Percentiles rank a stretch among this genome's conserved stretches.
Evolutionary conservation across 2,113 vertebrate genomes (phyloP).

Genomic region (Leptobrachium ailaonicum): DNA sequence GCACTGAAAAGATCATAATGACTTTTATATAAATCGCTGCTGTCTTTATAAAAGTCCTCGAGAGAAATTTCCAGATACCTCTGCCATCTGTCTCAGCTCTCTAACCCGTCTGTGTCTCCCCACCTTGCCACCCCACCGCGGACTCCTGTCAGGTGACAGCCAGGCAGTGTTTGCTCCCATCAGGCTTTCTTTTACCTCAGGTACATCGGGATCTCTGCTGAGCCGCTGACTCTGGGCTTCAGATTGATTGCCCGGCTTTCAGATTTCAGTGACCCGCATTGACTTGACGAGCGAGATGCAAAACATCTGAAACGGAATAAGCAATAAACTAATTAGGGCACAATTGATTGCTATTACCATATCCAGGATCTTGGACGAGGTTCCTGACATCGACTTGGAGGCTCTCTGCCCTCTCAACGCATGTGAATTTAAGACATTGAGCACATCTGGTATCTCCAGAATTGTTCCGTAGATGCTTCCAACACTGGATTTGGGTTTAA

Average conservation of each 20-base stretch:
- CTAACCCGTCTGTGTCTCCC: neutral
- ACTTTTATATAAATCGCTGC: neutral
- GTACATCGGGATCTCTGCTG: neutral
- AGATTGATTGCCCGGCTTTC: slow-evolving; percentile 1
- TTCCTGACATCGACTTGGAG: neutral
- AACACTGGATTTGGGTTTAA: no score
- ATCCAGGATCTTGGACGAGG: slow-evolving; percentile 8
- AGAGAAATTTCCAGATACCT: neutral
- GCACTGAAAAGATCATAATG: no score
- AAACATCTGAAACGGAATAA: slow-evolving; percentile 7
- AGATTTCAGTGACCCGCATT: neutral
- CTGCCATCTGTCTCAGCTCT: neutral
- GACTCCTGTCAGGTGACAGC: neutral
- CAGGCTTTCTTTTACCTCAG: no score
- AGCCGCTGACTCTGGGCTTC: neutral
- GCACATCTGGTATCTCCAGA: neutral
- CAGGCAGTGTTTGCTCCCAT: neutral
- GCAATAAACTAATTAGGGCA: slow-evolving; percentile 38
- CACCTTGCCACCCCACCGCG: neutral
- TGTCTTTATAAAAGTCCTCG: neutral
- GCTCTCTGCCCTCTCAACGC: neutral
- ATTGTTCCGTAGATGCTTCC: neutral
- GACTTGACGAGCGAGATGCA: neutral
- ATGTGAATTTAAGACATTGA: slow-evolving; percentile 27
- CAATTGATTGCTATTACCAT: slow-evolving; percentile 36